Evolutionary conservation across 2,113 vertebrate genomes (phyloP), one percentile per base, ranked within the genome.

Genomic region (Chlorodrepanis virens): DNA sequence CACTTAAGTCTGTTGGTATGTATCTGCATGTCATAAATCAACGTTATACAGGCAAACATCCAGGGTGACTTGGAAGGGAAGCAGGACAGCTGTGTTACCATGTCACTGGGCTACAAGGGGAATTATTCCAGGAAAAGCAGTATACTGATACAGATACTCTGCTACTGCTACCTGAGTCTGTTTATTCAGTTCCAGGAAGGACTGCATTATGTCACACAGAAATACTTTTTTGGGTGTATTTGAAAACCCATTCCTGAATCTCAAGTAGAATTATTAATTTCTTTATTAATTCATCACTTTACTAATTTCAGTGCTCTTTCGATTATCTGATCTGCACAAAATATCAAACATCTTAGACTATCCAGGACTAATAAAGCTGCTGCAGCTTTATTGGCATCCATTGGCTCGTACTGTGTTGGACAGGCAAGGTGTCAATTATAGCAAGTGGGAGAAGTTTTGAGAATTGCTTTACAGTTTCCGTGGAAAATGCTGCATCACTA

Each of bases 51-150:
- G 27, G 70, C 47, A 83, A 88, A 54, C 59, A 72, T 57, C 11
- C 57, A 64, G n/a, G 45, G 17, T 23, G 80, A n/a, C 33, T 72
- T 80, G 71, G 45, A 90, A 93, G 17, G 33, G 14, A 68, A 44
- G 40, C 40, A 74, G 50, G 25, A 74, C 6, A 53, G 64, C 22
- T 53, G 44, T 49, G 10, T 78, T 78, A 78, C 2, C 59, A 31
- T 4, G 2, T 65, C 45, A 11, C 40, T 31, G 28, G 19, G 28
- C 54, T 78, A 57, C 28, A 28, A 20, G 14, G 16, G 19, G 19
- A 81, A 81, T 70, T 72, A 53, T 37, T 91, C 50, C 81, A 79
- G 47, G 25, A 82, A 79, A 85, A 96, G 47, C 47, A 64, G 9
- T 17, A 9, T 31, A 4, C n/a, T 57, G 57, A 74, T 49, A 80